Evolutionary conservation across 1,140 invertebrate species (phyloP).

Genomic region (Hetaerina americana): DNA sequence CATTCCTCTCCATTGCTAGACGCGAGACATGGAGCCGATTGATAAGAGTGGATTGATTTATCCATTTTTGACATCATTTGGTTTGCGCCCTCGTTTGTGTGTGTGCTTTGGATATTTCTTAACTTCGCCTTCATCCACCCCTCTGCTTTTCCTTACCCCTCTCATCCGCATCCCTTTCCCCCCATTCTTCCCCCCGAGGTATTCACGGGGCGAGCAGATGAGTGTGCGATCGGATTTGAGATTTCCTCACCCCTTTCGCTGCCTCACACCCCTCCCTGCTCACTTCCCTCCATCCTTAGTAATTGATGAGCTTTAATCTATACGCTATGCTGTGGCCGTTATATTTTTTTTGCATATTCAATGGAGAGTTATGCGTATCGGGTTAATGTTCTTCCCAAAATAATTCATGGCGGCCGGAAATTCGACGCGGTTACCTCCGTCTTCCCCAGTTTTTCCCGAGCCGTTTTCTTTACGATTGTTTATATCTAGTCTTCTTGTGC

Average conservation of each 20-base stretch:
- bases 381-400: background rate
- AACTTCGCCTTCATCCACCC: background rate
- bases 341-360: background rate
- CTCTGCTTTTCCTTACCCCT: background rate
- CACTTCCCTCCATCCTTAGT: background rate
- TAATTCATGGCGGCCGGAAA: background rate
- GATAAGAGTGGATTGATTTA: background rate
- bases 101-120: background rate
- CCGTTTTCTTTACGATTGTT: background rate
- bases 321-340: background rate
- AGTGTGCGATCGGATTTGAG: background rate
- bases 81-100: too few species aligned
- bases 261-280: background rate
- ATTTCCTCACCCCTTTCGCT: background rate
- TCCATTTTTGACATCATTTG: too few species aligned
- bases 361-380: background rate
- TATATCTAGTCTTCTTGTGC: too few species aligned
- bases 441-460: background rate
- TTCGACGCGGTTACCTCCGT: background rate
- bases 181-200: background rate
- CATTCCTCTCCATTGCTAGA: background rate
- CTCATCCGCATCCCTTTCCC: background rate
- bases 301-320: background rate
- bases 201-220: background rate
- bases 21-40: background rate